phyloP scores from a whole-genome alignment of 2,113 vertebrate genomes.

The Aldabrachelys gigantea region DNA sequence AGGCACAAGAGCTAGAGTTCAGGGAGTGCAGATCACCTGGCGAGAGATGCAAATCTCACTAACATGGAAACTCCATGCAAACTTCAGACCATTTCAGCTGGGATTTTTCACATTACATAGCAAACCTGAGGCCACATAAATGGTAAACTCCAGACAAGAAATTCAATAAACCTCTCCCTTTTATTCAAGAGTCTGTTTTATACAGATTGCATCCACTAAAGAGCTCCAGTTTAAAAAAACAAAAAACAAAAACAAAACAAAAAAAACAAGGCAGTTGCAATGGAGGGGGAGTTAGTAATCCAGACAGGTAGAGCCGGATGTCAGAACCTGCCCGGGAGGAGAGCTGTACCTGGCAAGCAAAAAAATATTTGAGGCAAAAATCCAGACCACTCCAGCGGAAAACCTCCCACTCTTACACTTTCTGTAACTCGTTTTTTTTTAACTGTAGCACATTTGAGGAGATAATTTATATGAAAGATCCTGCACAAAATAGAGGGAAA shows the following conservation, averaged over 20 bases:
- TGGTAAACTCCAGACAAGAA: background rate
- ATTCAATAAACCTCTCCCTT: background rate
- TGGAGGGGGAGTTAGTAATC: background rate
- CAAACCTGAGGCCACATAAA: accelerated
- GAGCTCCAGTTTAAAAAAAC: background rate
- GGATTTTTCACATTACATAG: background rate
- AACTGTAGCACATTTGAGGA: background rate
- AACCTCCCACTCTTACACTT: background rate
- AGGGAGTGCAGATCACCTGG: too few relatives aligned
- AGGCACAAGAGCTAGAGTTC: too few relatives aligned
- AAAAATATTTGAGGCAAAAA: background rate
- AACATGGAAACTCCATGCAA: background rate
- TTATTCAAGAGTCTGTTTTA: background rate
- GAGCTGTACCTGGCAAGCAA: background rate
- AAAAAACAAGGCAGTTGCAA: background rate
- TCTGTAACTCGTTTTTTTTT: background rate
- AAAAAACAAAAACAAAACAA: too few relatives aligned
- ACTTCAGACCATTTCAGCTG: background rate
- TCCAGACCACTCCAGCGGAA: background rate
- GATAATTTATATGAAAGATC: background rate
- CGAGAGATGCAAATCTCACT: background rate
- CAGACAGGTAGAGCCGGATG: background rate
- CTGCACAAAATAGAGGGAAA: background rate
- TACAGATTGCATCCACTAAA: background rate
- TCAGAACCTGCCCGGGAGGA: background rate